Evolutionary conservation across 2,888 invertebrate species (phyloP).

Genomic region (Pseudococcus viburni): DNA sequence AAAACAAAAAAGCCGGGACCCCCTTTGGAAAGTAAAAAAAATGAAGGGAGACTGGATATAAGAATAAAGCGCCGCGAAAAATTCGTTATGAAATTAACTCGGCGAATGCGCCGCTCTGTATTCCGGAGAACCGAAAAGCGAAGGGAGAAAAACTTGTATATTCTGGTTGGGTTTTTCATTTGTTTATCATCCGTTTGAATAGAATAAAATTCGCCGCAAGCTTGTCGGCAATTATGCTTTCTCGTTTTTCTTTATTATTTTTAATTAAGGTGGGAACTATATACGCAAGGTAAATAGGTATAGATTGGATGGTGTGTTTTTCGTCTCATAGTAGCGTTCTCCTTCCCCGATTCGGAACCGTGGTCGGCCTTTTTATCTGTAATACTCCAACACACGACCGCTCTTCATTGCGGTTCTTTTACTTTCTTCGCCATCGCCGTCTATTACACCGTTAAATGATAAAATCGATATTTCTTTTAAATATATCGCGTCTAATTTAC

Average conservation of each 20-base stretch:
- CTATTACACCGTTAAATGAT: background rate
- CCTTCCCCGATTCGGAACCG: background rate
- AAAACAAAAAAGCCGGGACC: conserved; percentile 21
- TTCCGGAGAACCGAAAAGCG: too few relatives aligned
- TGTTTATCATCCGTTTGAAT: conserved; percentile 47
- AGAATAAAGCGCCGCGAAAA: conserved; percentile 43
- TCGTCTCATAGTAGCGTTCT: background rate
- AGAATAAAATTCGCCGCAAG: conserved; percentile 41
- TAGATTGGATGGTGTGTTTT: conserved; percentile 13
- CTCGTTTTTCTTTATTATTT: conserved; percentile 45
- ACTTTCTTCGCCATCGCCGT: too few relatives aligned
- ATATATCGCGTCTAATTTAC: background rate
- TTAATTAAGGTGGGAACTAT: conserved; percentile 31
- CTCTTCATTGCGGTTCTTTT: too few relatives aligned
- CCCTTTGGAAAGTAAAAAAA: background rate
- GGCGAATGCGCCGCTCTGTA: background rate
- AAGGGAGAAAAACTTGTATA: conserved; percentile 35
- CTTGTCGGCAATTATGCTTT: conserved; percentile 36
- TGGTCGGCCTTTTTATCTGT: background rate
- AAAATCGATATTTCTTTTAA: background rate
- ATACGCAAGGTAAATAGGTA: conserved; percentile 3
- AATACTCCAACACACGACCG: background rate
- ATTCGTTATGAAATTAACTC: conserved; percentile 44
- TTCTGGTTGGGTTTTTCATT: conserved; percentile 42
- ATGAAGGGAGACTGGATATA: background rate